Conservation (phyloP, 2,113 vertebrate species). For the Rhadina sibilatrix region DNA sequence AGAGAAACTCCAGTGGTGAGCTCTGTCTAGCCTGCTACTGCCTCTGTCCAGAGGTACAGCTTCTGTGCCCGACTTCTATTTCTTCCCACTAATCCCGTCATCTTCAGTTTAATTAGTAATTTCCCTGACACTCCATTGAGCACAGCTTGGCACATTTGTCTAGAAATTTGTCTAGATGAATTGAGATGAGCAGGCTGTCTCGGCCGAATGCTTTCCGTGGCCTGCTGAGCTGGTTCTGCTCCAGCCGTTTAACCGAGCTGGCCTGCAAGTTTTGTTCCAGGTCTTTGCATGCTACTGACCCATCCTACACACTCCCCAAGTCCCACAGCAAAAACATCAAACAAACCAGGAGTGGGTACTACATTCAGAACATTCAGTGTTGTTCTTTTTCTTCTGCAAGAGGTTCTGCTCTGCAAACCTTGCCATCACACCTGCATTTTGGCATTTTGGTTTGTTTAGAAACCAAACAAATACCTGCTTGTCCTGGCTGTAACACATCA, state of each 20-base stretch:
- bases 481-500: background rate
- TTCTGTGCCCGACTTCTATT: background rate
- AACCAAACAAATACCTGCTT: background rate
- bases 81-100: conserved; percentile 25
- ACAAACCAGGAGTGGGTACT: background rate
- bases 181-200: conserved; percentile 32
- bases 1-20: conserved; percentile 8
- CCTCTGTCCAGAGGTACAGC: background rate
- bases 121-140: background rate
- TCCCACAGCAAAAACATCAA: background rate
- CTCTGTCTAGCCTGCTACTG: background rate
- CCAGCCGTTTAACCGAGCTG: background rate
- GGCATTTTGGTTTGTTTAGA: background rate
- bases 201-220: background rate
- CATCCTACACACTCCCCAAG: background rate
- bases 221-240: background rate
- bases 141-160: conserved; percentile 47
- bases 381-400: background rate
- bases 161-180: conserved; percentile 39
- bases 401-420: background rate
- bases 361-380: background rate
- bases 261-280: background rate
- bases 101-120: conserved; percentile 53
- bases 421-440: background rate
- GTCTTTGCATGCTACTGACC: background rate